Evolutionary conservation across 2,888 invertebrate genomes (phyloP), one percentile per base, ranked within the genome.

Genomic region (Tanypteryx hageni): DNA sequence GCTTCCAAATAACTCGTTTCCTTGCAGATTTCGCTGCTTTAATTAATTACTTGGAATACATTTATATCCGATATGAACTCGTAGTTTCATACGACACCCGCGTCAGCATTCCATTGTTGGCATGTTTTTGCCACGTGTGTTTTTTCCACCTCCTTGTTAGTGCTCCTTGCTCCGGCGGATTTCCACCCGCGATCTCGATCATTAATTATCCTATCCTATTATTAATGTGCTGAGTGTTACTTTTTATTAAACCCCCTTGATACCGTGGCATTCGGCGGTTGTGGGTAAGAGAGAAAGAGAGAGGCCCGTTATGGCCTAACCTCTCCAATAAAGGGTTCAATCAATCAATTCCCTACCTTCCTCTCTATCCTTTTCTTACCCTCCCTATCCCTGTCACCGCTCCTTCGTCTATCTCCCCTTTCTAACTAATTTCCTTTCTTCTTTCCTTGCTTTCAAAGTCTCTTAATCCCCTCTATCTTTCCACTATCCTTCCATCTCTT

Each of bases 151-250:
- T 44, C 44, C 44, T 3, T 44, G 44, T 44, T 3, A 1, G 44
- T 44, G 44, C 44, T 44, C 5, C 44, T 44, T 44, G 44, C 44
- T 44, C 44, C 76, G 76, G 22, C 76, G 27, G 27, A 22, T 76
- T 76, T 76, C 68, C 18, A 16, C 68, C n/a, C 76, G 44, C 44
- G 44, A 76, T 76, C 76, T 27, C 27, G 22, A 76, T 76, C 76
- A 76, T 76, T 76, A 76, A 76, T 76, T 76, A 76, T 76, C 76
- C 76, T 27, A 76, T 76, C 76, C 76, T 27, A 27, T 76, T 27
- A 76, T 76, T 76, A 76, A 76, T 76, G 76, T 27, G 76, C 8
- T 27, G 22, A 22, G 22, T 76, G 76, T 27, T 76, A 76, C 27
- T 76, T 76, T 76, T 76, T 76, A 22, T 14, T 22, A 18, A 11